Evolutionary conservation across 2,113 vertebrate genomes (phyloP), one percentile per base, ranked within the genome.

Genomic region (Phaetusa simplex): DNA sequence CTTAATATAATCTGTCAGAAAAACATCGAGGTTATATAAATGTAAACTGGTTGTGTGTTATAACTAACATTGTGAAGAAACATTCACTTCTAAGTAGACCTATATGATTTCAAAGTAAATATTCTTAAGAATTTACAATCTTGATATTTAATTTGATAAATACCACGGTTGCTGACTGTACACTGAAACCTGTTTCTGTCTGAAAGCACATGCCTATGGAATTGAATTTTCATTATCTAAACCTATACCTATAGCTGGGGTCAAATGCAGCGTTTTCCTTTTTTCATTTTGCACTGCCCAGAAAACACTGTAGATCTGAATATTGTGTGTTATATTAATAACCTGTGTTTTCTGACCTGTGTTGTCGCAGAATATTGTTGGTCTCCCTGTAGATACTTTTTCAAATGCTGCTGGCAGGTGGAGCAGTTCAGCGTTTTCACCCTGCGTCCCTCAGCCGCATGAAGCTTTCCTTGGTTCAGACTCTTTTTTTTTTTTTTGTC

Each of bases 31-130:
- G 74, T 79, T 45, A 21, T 32, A 19, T 45, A 42, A 88, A 36
- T 11, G 19, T 9, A 11, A 56, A 23, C 13, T 1, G 1, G 12
- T 12, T 24, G 8, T 47, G 2, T 30, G 43, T 49, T 17, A 8
- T n/a, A 40, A 38, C 36, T 38, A 20, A 52, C 58, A 45, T 3
- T 2, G 6, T 59, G 24, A 71, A 24, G 40, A 36, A 59, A 5
- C 23, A 16, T 16, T 29, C 8, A n/a, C 10, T 61, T 65, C 32
- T 11, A 17, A 70, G 24, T 79, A 45, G 47, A 70, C 14, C 14
- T 11, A 7, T 30, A 14, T 14, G 36, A 45, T n/a, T 79, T 71
- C 9, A 42, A n/a, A 42, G 71, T 36, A 18, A 47, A 15, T 40
- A 14, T 61, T 45, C 32, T 43, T 40, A 13, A 34, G 40, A n/a